A percentile compares a stretch with the other conserved stretches of the same genome.
Evolutionary conservation across 92 coral and sea anemone genomes (phyloP).

Genomic region (Siderastrea radians): DNA sequence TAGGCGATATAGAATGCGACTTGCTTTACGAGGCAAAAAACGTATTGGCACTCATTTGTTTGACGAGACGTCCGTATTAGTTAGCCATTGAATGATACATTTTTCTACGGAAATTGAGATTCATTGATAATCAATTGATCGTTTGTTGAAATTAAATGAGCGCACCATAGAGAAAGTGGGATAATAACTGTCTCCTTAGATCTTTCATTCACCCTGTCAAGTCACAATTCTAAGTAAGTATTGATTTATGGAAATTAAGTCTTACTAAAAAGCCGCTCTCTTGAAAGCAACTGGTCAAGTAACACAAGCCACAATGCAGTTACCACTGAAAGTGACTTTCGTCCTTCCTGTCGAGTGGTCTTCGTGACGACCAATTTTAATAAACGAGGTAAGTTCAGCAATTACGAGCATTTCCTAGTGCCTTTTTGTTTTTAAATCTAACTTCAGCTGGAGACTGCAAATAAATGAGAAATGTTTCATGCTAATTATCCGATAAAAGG

Average conservation of each 20-base stretch:
- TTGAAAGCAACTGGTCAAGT: neutral
- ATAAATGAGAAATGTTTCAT: neutral
- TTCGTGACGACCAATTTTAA: too few species aligned
- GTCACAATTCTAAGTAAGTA: conserved; percentile 5
- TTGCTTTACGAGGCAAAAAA: neutral
- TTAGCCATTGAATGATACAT: neutral
- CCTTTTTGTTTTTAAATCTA: neutral
- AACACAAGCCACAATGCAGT: neutral
- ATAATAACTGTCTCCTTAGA: conserved; percentile 8
- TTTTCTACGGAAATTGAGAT: conserved; percentile 6
- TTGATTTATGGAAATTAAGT: conserved; percentile 20
- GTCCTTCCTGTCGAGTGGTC: neutral
- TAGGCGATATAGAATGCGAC: neutral
- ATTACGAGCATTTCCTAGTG: neutral
- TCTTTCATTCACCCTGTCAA: conserved; percentile 3
- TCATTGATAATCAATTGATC: conserved; percentile 11
- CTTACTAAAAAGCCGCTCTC: conserved; percentile 1
- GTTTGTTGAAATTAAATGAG: conserved; percentile 4
- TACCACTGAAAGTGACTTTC: neutral
- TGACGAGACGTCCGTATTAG: neutral
- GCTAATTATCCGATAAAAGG: neutral
- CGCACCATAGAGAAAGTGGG: neutral
- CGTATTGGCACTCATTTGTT: conserved; percentile 6
- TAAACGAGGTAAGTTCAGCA: neutral
- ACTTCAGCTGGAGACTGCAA: neutral